Conservation (phyloP, 2,797 vertebrate species). For the Chelmon rostratus region DNA sequence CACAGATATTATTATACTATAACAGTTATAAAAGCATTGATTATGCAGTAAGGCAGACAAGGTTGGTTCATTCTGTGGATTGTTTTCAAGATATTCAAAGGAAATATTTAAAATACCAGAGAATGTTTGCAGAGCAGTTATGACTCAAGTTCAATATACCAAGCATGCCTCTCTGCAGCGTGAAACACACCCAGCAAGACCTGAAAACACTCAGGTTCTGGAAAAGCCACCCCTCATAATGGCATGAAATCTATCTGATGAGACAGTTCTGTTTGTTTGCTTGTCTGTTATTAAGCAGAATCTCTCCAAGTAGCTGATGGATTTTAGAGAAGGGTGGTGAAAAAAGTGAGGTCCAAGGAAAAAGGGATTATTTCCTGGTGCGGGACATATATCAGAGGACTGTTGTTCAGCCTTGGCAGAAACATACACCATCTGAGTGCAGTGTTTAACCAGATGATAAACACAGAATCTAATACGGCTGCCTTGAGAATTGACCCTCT, state of each 20-base stretch:
- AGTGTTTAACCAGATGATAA: constrained; percentile 3
- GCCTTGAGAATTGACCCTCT: background rate
- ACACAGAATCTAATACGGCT: background rate
- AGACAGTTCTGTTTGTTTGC: constrained; percentile 1
- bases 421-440: background rate
- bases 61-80: background rate
- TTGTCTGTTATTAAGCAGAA: background rate
- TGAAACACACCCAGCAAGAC: constrained; percentile 34
- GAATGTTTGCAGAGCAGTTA: constrained; percentile 45
- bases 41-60: background rate
- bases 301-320: background rate
- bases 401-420: constrained; percentile 1
- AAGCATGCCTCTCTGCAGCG: constrained; percentile 43
- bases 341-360: background rate
- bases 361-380: background rate
- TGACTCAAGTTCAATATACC: constrained; percentile 33
- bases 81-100: constrained; percentile 29
- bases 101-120: constrained; percentile 47
- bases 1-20: background rate
- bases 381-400: background rate
- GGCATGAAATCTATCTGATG: background rate
- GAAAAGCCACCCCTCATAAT: background rate
- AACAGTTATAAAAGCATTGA: background rate
- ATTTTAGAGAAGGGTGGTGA: background rate
- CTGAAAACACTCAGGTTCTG: constrained; percentile 1